phyloP scores from a whole-genome alignment of 2,797 vertebrate species.

The Amblyopsis hoosieri region DNA sequence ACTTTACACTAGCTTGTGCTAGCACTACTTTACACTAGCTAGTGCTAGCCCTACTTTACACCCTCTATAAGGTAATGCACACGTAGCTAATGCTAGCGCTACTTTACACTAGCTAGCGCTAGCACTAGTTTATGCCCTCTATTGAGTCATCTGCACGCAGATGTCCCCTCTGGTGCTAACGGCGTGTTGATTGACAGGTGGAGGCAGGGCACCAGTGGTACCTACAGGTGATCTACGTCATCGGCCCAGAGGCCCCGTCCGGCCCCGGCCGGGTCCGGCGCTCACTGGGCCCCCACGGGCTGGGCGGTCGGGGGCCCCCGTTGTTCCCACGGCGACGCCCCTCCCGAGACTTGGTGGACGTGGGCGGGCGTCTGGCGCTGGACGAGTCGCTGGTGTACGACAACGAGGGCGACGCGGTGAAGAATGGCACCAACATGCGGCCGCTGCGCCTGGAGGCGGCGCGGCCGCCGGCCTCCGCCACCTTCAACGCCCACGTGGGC shows the following conservation, averaged over 20 bases:
- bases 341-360: conserved; percentile 83
- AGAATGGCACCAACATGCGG: conserved; percentile 99
- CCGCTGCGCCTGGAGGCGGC: conserved; percentile 83
- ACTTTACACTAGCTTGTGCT: too few species aligned
- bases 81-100: too few species aligned
- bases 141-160: conserved; percentile 80
- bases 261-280: conserved; percentile 84
- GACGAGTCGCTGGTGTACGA: conserved; percentile 96
- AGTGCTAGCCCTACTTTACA: too few species aligned
- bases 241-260: conserved; percentile 85
- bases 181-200: conserved; percentile 77
- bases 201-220: conserved; percentile 99
- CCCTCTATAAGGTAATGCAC: too few species aligned
- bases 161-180: not conserved
- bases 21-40: too few species aligned
- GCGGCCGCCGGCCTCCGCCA: conserved; percentile 67
- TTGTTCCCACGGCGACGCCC: conserved; percentile 4
- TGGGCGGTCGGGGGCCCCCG: conserved; percentile 56
- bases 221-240: conserved; percentile 95
- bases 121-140: conserved; percentile 76
- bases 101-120: too few species aligned
- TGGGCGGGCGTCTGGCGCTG: conserved; percentile 73
- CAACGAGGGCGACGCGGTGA: conserved; percentile 93
- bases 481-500: conserved; percentile 83
- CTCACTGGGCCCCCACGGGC: conserved; percentile 71